Conservation (phyloP, 2,888 invertebrate genomes). For the Metellina segmentata region DNA sequence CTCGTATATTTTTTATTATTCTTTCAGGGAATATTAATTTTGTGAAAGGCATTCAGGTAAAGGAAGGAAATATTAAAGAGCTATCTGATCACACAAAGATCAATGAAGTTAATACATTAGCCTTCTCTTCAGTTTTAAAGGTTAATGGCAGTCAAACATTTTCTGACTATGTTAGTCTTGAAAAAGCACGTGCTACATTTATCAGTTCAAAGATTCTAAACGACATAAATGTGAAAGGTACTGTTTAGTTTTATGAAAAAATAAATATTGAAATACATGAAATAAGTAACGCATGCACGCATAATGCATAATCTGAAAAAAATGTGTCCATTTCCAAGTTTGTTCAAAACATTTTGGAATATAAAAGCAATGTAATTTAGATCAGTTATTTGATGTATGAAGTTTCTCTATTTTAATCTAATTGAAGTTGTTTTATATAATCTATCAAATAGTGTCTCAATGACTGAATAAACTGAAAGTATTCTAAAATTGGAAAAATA, state of each 20-base stretch:
- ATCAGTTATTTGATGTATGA: too few species aligned
- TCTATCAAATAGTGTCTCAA: too few species aligned
- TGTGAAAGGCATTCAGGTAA: neutral
- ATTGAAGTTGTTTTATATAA: neutral
- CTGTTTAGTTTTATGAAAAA: neutral
- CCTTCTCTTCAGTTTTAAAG: conserved; percentile 14
- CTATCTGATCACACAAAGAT: neutral
- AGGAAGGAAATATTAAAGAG: neutral
- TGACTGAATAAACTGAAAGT: too few species aligned
- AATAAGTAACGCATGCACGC: too few species aligned
- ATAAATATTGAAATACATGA: too few species aligned
- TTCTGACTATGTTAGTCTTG: neutral
- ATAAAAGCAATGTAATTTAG: neutral
- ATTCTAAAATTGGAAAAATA: too few species aligned
- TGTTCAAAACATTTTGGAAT: neutral
- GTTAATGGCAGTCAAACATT: conserved; percentile 6
- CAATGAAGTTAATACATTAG: conserved; percentile 13
- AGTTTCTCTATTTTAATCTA: neutral
- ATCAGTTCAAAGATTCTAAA: conserved; percentile 21
- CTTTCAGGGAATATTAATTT: conserved; percentile 22
- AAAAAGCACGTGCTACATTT: neutral
- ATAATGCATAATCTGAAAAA: too few species aligned
- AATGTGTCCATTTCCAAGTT: too few species aligned
- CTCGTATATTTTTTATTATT: too few species aligned
- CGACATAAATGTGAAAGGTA: neutral